Evolutionary conservation across 2,113 vertebrate genomes (phyloP).

Genomic region (Salvelinus sp.): DNA sequence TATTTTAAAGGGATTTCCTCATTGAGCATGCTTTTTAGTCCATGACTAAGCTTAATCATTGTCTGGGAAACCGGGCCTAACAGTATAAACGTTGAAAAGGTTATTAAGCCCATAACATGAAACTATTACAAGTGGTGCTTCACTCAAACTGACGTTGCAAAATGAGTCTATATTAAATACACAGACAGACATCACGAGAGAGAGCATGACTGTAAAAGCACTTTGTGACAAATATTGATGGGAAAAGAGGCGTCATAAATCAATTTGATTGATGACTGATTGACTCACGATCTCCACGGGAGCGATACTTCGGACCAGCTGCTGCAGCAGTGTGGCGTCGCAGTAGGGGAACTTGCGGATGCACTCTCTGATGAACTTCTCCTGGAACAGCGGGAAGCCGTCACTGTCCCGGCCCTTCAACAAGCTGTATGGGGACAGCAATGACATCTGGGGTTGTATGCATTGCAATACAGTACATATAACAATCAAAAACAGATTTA

Average conservation of each 20-base stretch:
- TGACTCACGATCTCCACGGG: conserved; percentile 94
- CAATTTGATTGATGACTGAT: not conserved
- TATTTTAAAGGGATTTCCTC: too few species aligned
- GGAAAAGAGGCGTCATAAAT: not conserved
- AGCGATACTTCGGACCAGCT: conserved; percentile 94
- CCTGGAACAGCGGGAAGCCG: conserved; percentile 90
- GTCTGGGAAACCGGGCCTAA: too few species aligned
- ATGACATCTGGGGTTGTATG: not conserved
- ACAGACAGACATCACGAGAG: not conserved
- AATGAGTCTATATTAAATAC: not conserved
- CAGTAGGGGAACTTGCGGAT: conserved; percentile 95
- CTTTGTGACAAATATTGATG: not conserved
- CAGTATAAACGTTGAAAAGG: too few species aligned
- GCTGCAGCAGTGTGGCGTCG: conserved; percentile 93
- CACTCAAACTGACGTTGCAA: not conserved
- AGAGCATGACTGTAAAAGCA: too few species aligned
- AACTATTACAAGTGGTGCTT: not conserved
- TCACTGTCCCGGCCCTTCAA: conserved; percentile 89
- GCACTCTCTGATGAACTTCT: conserved; percentile 92
- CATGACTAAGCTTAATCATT: too few species aligned
- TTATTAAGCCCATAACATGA: too few species aligned
- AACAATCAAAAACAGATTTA: not conserved
- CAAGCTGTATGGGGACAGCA: conserved; percentile 70
- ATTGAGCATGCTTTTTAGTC: too few species aligned
- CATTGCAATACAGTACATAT: not conserved